Conservation (phyloP, 2,113 vertebrate genomes). For the Leucoraja erinaceus region DNA sequence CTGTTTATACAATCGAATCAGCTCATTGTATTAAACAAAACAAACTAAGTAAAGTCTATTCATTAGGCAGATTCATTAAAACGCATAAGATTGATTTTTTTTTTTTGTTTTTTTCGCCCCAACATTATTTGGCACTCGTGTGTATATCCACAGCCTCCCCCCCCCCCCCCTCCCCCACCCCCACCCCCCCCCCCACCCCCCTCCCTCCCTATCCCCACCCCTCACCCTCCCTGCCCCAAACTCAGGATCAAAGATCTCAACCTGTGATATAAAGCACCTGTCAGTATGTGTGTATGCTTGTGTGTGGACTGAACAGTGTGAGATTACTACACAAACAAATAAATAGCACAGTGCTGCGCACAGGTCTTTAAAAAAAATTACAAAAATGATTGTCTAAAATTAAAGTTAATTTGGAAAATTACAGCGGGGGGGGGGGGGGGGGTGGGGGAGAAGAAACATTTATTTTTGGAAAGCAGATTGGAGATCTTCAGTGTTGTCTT, state of each 20-base stretch:
- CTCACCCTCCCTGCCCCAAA: background rate
- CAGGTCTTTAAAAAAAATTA: slow-evolving; percentile 56
- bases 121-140: slow-evolving; percentile 84
- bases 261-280: slow-evolving; percentile 26
- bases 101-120: slow-evolving; percentile 53
- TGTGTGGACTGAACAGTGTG: slow-evolving; percentile 9
- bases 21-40: slow-evolving; percentile 83
- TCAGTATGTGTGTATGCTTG: slow-evolving; percentile 13
- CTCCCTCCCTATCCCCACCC: background rate
- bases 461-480: slow-evolving; percentile 15
- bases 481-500: background rate
- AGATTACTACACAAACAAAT: slow-evolving; percentile 73
- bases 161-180: too few species aligned
- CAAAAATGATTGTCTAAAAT: slow-evolving; percentile 96
- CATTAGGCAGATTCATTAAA: slow-evolving; percentile 85
- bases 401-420: slow-evolving; percentile 54
- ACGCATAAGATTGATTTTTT: slow-evolving; percentile 75
- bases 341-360: slow-evolving; percentile 94
- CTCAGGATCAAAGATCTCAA: slow-evolving; percentile 14
- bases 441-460: background rate
- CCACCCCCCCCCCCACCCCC: background rate
- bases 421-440: background rate
- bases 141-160: slow-evolving; percentile 53
- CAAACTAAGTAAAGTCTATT: slow-evolving; percentile 83
- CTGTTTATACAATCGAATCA: slow-evolving; percentile 87